A percentile compares a stretch with the other conserved stretches of the same genome.
phyloP scores from a whole-genome alignment of 2,797 vertebrate genomes.

The Sebastes alutus region DNA sequence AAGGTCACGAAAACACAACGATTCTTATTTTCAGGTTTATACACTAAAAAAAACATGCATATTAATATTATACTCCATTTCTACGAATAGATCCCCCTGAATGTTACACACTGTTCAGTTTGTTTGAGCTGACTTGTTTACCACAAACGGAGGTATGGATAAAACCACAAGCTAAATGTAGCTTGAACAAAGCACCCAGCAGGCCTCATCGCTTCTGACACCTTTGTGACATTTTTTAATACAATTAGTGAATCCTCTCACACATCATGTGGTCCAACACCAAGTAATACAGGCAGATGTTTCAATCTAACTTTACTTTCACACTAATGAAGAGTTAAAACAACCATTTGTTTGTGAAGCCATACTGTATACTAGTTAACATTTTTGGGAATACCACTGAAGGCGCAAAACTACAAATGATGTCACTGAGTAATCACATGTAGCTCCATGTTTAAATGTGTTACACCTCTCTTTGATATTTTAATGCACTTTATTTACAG shows the following conservation, averaged over 20 bases:
- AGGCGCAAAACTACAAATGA: neutral
- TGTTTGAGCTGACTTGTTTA: neutral
- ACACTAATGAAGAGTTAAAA: neutral
- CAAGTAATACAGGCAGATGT: neutral
- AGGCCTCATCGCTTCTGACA: neutral
- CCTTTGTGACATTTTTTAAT: neutral
- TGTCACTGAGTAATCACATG: neutral
- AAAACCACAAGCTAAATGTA: neutral
- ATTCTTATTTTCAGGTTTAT: no score
- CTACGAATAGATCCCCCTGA: no score
- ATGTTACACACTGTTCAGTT: neutral
- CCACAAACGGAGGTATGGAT: neutral
- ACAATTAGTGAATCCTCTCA: neutral
- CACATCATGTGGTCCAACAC: neutral
- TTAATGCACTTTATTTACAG: neutral
- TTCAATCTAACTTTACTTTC: neutral
- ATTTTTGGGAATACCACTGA: neutral
- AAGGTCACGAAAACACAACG: no score
- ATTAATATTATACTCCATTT: no score
- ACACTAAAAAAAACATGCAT: fast-evolving
- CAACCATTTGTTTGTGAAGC: neutral
- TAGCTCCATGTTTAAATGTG: neutral
- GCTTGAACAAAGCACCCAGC: neutral
- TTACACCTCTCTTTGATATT: neutral
- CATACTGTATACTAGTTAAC: neutral